Evolutionary conservation across 2,113 vertebrate species (phyloP).

Genomic region (Brachypteracias leptosomus): DNA sequence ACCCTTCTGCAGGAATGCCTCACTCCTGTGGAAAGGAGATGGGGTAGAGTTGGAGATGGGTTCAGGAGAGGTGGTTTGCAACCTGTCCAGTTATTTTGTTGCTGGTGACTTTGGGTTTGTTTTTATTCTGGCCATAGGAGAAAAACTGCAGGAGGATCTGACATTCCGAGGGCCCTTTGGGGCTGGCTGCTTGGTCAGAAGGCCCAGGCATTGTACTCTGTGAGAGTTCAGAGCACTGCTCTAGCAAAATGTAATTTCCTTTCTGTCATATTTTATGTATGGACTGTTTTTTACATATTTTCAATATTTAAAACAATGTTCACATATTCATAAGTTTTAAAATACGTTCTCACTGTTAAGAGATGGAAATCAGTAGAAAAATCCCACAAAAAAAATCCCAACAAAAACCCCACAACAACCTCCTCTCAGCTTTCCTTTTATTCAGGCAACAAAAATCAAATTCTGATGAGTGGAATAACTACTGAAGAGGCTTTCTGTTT

Average conservation of each 20-base stretch:
- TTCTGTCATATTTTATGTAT: conserved; percentile 64
- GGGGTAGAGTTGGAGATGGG: not conserved
- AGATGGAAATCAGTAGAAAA: conserved; percentile 56
- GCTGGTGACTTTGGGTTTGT: not conserved
- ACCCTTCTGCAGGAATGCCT: not conserved
- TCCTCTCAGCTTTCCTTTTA: conserved; percentile 13
- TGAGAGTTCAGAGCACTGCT: not conserved
- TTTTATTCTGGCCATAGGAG: not conserved
- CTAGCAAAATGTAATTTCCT: conserved; percentile 25
- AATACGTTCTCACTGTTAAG: conserved; percentile 64
- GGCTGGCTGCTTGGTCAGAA: not conserved
- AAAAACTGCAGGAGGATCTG: not conserved
- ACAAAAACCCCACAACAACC: not conserved
- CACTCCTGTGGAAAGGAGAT: not conserved
- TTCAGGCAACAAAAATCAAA: conserved; percentile 49
- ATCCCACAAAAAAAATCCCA: not conserved
- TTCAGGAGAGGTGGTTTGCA: not conserved
- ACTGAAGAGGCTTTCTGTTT: conserved; percentile 38
- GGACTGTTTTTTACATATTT: conserved; percentile 47
- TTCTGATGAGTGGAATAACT: conserved; percentile 17
- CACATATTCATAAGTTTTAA: conserved; percentile 69
- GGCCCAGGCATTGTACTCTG: not conserved
- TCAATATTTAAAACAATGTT: conserved; percentile 72
- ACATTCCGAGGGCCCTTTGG: not conserved
- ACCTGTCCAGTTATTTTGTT: not conserved